Evolutionary conservation across 2,797 vertebrate genomes (phyloP), one percentile per base, ranked within the genome.

Genomic region (Anguilla anguilla): DNA sequence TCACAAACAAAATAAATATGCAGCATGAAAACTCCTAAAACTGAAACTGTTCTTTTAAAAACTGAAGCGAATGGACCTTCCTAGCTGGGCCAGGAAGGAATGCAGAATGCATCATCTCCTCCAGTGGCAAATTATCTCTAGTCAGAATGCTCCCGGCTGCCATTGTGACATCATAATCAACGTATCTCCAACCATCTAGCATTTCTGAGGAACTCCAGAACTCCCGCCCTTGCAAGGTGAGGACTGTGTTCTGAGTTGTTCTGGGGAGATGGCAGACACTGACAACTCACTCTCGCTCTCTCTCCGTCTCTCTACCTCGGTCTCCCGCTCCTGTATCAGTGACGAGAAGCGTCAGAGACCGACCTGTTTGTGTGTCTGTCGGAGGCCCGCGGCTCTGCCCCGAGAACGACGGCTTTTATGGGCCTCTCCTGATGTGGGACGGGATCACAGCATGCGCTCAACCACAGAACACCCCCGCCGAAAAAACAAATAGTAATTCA

Each of bases 341-440:
- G 28, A 28, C 53, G 64, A n/a, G 86, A 43, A 89, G 83, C 0
- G 49, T 17, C 1, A 9, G 43, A 64, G 57, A 22, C 43, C 19
- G 25, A 39, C 43, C 77, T 85, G 86, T 87, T 90, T 89, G 89
- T 88, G 88, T 88, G 69, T 92, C 92, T 93, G 92, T 91, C 89
- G 89, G 90, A 91, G 92, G 90, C 90, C 82, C 86, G 87, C 67
- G 89, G 86, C 90, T 82, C 84, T 88, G 64, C 90, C 90, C 74
- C 35, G 35, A 93, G 89, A 90, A 88, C 89, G 87, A 90, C 86
- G 91, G 90, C 89, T 69, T 35, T 90, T 83, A 61, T 82, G 86
- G 89, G 81, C 35, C n/a, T 90, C 83, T 89, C 69, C 87, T 59
- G 87, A 91, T 88, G 91, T 90, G 90, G 89, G 92, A 94, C 90